phyloP scores from a whole-genome alignment of 2,113 vertebrate genomes.

The Oenanthe oenanthe region DNA sequence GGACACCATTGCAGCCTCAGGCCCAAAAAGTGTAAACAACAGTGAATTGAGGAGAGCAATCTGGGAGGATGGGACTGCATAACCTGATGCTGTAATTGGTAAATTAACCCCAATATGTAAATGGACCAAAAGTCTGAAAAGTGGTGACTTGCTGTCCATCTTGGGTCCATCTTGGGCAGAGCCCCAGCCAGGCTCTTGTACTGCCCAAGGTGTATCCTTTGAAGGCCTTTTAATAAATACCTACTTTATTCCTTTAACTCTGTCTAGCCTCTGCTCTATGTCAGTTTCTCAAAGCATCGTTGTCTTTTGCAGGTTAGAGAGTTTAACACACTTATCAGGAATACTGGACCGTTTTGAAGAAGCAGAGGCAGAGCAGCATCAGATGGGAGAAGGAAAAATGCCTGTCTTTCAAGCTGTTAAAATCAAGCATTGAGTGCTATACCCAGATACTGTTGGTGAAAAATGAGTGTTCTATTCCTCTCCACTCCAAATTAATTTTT shows the following conservation, averaged over 20 bases:
- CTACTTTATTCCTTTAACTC: not conserved
- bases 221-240: not conserved
- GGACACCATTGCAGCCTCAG: not conserved
- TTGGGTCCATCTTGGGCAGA: too few relatives aligned
- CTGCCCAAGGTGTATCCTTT: not conserved
- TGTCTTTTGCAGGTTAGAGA: not conserved
- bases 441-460: not conserved
- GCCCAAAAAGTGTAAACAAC: not conserved
- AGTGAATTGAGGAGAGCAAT: not conserved
- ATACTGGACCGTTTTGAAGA: not conserved
- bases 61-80: not conserved
- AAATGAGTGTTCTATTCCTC: not conserved
- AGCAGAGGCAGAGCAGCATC: not conserved
- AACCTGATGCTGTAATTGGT: not conserved
- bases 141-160: not conserved
- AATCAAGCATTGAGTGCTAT: not conserved
- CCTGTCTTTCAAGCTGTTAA: not conserved
- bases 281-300: not conserved
- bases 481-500: not conserved
- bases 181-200: not conserved
- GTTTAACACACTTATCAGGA: not conserved
- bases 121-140: not conserved
- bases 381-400: fast-evolving
- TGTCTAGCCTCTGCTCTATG: not conserved
- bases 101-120: not conserved